These are phyloP conservation scores for Nematolebias whitei DNA, from an alignment of 2,113 vertebrate species.

Conservation along the genomic window DNA sequence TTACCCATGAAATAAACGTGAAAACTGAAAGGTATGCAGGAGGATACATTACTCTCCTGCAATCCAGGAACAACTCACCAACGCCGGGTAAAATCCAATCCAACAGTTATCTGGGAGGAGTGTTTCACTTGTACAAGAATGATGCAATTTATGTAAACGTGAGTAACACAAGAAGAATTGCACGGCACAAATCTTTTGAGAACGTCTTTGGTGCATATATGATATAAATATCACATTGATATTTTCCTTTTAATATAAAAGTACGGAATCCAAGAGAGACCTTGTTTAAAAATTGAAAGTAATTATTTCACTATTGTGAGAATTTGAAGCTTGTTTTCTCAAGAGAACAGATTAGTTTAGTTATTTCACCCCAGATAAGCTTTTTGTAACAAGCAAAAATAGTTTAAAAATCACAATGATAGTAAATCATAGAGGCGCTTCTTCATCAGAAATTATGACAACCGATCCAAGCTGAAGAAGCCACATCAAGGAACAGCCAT, in stretches of 20 bases:
- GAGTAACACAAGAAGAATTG: conserved; percentile 46
- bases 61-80: conserved; percentile 33
- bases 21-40: conserved; percentile 52
- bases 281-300: too few relatives aligned
- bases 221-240: conserved; percentile 68
- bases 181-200: conserved; percentile 22
- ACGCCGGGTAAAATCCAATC: neutral
- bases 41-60: conserved; percentile 66
- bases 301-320: too few relatives aligned
- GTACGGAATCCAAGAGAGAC: neutral
- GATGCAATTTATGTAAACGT: conserved; percentile 81
- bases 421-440: neutral
- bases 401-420: too few relatives aligned
- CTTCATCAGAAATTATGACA: too few relatives aligned
- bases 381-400: too few relatives aligned
- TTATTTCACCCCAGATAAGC: too few relatives aligned
- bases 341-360: too few relatives aligned
- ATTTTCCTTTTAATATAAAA: conserved; percentile 1
- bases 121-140: conserved; percentile 73
- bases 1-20: conserved; percentile 70
- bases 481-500: too few relatives aligned
- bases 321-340: too few relatives aligned
- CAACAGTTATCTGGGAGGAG: conserved; percentile 83
- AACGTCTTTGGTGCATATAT: conserved; percentile 86
- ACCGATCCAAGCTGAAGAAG: too few relatives aligned